Evolutionary conservation across 2,888 invertebrate species (phyloP).

Genomic region (Sphaerophoria taeniata): DNA sequence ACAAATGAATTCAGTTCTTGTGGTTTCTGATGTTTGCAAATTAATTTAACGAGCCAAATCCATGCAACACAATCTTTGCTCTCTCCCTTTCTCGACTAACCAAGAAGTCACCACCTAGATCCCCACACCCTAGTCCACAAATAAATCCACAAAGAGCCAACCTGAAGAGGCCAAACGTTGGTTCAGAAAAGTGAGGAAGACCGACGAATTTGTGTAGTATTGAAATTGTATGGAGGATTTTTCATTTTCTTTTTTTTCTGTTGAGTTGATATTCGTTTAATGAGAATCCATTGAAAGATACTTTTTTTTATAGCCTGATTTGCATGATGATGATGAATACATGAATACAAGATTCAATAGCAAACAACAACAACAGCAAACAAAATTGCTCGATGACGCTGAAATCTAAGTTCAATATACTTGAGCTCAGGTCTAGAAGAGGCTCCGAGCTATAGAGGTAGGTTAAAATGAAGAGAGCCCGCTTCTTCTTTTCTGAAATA

Average conservation of each 20-base stretch:
- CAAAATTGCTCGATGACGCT: slow-evolving; percentile 19
- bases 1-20: slow-evolving; percentile 58
- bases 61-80: slow-evolving; percentile 42
- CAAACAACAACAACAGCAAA: too few species aligned
- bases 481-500: neutral
- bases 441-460: neutral
- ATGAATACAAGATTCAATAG: neutral
- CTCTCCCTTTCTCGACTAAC: too few species aligned
- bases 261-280: slow-evolving; percentile 45
- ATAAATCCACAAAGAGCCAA: neutral
- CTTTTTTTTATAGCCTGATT: slow-evolving; percentile 46
- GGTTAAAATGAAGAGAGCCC: neutral
- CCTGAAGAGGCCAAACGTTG: slow-evolving; percentile 2
- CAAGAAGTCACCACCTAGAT: neutral
- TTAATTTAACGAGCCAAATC: slow-evolving; percentile 69
- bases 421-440: neutral
- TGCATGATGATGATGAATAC: slow-evolving; percentile 51
- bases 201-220: slow-evolving; percentile 29
- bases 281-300: slow-evolving; percentile 58
- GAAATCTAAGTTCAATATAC: slow-evolving; percentile 13
- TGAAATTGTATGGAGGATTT: slow-evolving; percentile 13
- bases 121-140: neutral
- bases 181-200: neutral
- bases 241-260: neutral
- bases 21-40: slow-evolving; percentile 67